Conservation (phyloP, 30 jellyfish, hydroid and myxozoan species). For the Chironex yamaguchii region DNA sequence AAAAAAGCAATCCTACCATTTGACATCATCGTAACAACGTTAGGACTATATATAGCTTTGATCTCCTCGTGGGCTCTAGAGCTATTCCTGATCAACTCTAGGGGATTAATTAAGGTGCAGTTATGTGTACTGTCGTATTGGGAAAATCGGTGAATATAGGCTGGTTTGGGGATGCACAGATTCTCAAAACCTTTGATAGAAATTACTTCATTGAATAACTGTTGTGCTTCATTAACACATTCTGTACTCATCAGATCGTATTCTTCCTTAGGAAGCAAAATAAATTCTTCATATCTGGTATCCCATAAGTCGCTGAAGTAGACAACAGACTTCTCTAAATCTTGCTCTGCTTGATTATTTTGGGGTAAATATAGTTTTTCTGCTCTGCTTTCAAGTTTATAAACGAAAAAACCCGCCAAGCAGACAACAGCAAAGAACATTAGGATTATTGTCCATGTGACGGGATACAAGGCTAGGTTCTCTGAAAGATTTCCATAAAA, state of each 20-base stretch:
- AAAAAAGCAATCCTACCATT: constrained; percentile 66
- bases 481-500: too few species aligned
- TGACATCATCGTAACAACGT: constrained; percentile 53
- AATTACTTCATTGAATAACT: not conserved
- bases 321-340: constrained; percentile 4
- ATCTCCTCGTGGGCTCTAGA: too few species aligned
- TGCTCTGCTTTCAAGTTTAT: constrained; percentile 44
- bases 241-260: not conserved
- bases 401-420: too few species aligned
- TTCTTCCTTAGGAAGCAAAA: constrained; percentile 47
- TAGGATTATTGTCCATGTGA: too few species aligned
- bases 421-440: too few species aligned
- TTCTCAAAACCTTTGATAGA: constrained; percentile 40
- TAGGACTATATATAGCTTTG: too few species aligned
- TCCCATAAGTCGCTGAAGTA: constrained; percentile 35
- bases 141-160: not conserved
- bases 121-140: not conserved
- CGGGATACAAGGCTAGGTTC: too few species aligned
- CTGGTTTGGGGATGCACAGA: constrained; percentile 44
- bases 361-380: constrained; percentile 58
- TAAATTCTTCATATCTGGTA: constrained; percentile 52
- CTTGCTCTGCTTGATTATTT: constrained; percentile 38
- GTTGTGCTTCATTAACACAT: constrained; percentile 32
- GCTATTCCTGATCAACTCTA: constrained; percentile 30
- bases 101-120: constrained; percentile 51